A percentile compares a stretch with the other conserved stretches of the same genome.
Evolutionary conservation across 2,797 vertebrate genomes (phyloP).

Genomic region (Manis javanica): DNA sequence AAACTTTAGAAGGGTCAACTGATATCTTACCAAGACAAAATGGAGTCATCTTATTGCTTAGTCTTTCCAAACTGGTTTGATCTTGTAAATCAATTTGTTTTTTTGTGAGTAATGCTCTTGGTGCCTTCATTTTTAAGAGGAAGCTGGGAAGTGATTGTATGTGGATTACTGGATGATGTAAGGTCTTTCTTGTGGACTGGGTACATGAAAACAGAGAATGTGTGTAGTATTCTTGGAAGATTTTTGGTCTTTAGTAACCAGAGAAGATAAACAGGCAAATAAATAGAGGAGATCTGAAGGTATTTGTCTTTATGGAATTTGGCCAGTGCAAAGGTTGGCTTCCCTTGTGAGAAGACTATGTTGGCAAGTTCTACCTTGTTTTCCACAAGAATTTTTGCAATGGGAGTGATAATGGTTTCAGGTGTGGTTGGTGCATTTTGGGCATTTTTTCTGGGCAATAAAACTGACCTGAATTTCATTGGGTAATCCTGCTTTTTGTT

Average conservation of each 20-base stretch:
- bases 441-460: conserved; percentile 67
- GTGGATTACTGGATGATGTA: conserved; percentile 14
- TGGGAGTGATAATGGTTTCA: conserved; percentile 76
- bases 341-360: conserved; percentile 44
- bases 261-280: conserved; percentile 68
- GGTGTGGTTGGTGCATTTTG: conserved; percentile 70
- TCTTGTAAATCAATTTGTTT: conserved; percentile 61
- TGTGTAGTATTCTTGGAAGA: conserved; percentile 42
- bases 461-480: conserved; percentile 60
- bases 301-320: conserved; percentile 74
- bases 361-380: conserved; percentile 76
- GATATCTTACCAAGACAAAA: conserved; percentile 58
- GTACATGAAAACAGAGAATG: conserved; percentile 35
- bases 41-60: conserved; percentile 36
- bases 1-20: conserved; percentile 43
- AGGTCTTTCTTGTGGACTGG: neutral
- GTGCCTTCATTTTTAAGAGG: conserved; percentile 37
- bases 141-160: conserved; percentile 41
- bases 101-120: neutral
- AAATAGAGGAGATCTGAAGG: conserved; percentile 36
- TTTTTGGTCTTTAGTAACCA: conserved; percentile 48
- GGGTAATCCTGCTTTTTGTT: conserved; percentile 30
- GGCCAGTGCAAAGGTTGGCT: conserved; percentile 70
- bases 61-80: conserved; percentile 30
- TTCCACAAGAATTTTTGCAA: conserved; percentile 74